Evolutionary conservation across 1,140 invertebrate genomes (phyloP).

Genomic region (Drosophila orosa): DNA sequence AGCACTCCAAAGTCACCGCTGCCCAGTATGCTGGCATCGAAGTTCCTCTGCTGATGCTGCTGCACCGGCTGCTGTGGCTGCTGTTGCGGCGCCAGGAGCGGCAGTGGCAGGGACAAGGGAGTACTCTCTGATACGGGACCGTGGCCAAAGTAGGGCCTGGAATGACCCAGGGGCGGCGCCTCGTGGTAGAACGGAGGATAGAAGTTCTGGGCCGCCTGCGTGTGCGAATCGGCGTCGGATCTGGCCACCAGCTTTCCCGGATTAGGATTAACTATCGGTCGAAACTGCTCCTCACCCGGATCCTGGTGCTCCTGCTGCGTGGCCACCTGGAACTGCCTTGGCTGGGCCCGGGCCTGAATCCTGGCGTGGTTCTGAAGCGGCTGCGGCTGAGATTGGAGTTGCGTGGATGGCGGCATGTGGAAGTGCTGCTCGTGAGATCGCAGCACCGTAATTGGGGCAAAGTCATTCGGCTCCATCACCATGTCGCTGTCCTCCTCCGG

Average conservation of each 20-base stretch:
- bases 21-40: conserved; percentile 87
- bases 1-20: conserved; percentile 96
- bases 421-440: conserved; percentile 77
- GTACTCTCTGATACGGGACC: conserved; percentile 38
- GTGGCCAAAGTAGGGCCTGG: conserved; percentile 74
- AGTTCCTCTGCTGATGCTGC: conserved; percentile 60
- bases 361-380: conserved; percentile 30
- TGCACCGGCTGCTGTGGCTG: conserved; percentile 25
- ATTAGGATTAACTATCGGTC: conserved; percentile 61
- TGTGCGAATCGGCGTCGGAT: conserved; percentile 72
- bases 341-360: conserved; percentile 16
- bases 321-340: conserved; percentile 46
- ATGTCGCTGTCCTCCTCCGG: conserved; percentile 82
- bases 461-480: conserved; percentile 83
- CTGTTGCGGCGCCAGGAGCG: conserved; percentile 37
- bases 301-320: conserved; percentile 38
- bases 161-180: conserved; percentile 80
- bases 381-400: conserved; percentile 47
- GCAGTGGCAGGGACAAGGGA: conserved; percentile 55
- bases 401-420: conserved; percentile 73
- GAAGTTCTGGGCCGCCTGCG: conserved; percentile 80
- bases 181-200: conserved; percentile 83
- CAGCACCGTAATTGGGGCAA: conserved; percentile 72
- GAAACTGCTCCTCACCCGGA: conserved; percentile 63
- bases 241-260: conserved; percentile 41